Conservation (phyloP, 2,888 invertebrate species). For the Hypena proboscidalis region DNA sequence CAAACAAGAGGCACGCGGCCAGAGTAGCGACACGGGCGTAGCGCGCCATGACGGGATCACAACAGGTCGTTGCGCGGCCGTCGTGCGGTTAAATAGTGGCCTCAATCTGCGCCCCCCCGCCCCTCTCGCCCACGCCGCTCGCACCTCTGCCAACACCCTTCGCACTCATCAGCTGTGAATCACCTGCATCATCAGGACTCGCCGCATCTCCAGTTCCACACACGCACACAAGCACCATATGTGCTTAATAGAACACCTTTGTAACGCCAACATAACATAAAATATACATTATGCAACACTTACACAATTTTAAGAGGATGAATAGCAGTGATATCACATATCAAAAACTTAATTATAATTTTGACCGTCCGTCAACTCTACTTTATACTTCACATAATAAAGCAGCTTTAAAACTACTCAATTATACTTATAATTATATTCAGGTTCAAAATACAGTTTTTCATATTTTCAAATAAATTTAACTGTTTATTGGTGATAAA, state of each 20-base stretch:
- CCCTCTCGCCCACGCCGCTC: conserved; percentile 82
- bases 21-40: conserved; percentile 85
- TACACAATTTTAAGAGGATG: conserved; percentile 29
- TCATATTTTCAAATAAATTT: no score
- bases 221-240: conserved; percentile 15
- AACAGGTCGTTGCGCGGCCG: conserved; percentile 85
- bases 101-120: conserved; percentile 83
- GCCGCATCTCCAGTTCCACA: conserved; percentile 29
- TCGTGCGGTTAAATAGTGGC: conserved; percentile 84
- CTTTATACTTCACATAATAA: no score
- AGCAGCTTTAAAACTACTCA: no score
- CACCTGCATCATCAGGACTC: conserved; percentile 63
- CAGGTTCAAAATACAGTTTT: no score
- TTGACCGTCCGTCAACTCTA: no score
- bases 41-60: conserved; percentile 86
- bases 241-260: conserved; percentile 12
- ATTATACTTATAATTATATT: no score
- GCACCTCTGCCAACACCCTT: conserved; percentile 79
- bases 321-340: conserved; percentile 7
- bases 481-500: no score
- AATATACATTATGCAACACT: conserved; percentile 29
- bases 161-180: conserved; percentile 78
- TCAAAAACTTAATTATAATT: no score
- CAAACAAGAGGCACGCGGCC: conserved; percentile 84
- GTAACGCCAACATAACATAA: conserved; percentile 16